Evolutionary conservation across 2,888 invertebrate genomes (phyloP), one percentile per base, ranked within the genome.

Genomic region (Scelioninae gen. 1): DNA sequence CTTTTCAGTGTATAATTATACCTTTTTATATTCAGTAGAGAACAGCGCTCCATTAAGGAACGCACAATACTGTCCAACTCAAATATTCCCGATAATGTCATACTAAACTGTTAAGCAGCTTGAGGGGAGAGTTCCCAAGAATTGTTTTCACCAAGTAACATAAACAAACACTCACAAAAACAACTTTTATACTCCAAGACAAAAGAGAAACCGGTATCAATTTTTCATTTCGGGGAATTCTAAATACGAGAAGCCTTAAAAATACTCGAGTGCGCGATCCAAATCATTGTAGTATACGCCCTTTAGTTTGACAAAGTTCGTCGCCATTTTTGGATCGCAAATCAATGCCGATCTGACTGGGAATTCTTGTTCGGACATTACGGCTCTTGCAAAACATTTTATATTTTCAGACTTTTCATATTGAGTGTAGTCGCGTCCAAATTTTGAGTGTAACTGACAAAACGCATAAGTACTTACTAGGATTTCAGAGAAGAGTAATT

Each of bases 21-120:
- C 53, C 77, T 78, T 82, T 82, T 82, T 82, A 82, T 82, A 82
- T 78, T 82, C 38, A 47, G 53, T 82, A 78, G 74, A 23, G 63
- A 49, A 60, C 40, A 34, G 60, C 53, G 58, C 49, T 63, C 66
- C 55, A 74, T 4, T 82, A 74, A 55, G 77, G 23, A 9, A 29
- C 38, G 68, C 38, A 49, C 38, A 38, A 65, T 53, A 55, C 74
- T 77, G 77, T 82, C 77, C 77, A 77, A 72, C 58, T 77, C 40
- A 74, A 72, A 77, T 74, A 82, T 82, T 74, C 77, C 82, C 77
- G 60, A 77, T 65, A 77, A 71, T 60, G 65, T 71, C 45, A 71
- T 15, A 63, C 55, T 53, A 15, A 63, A 71, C 40, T 69, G 43
- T 66, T 58, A 69, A 55, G 40, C 69, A 75, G 55, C 66, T 79